Conservation (phyloP, 2,888 invertebrate genomes). For the Epinotia brunnichana region DNA sequence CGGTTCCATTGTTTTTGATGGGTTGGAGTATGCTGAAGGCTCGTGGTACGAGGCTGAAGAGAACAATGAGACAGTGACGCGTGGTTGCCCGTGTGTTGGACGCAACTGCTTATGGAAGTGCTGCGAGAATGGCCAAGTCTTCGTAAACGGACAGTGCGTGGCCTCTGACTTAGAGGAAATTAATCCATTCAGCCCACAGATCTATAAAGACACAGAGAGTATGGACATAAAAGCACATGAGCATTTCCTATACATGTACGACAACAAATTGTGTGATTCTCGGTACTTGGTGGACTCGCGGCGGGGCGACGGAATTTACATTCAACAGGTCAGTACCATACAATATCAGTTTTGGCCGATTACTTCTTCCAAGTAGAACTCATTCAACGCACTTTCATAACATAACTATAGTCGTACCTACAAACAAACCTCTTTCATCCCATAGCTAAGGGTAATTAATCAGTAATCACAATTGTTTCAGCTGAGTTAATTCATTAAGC, state of each 20-base stretch:
- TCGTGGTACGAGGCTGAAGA: slow-evolving; percentile 65
- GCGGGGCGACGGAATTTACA: slow-evolving; percentile 56
- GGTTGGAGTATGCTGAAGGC: slow-evolving; percentile 61
- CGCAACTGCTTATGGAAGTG: slow-evolving; percentile 72
- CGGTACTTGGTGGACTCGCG: slow-evolving; percentile 66
- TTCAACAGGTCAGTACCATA: slow-evolving; percentile 63
- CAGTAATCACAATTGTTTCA: too few species aligned
- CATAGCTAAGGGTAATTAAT: too few species aligned
- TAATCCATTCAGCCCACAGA: slow-evolving; percentile 67
- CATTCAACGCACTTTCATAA: not conserved
- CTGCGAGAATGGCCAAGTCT: slow-evolving; percentile 60
- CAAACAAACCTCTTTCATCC: too few species aligned
- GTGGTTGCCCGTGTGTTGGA: slow-evolving; percentile 73
- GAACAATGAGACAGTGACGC: slow-evolving; percentile 51
- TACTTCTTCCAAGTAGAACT: not conserved
- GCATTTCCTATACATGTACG: slow-evolving; percentile 68
- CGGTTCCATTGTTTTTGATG: slow-evolving; percentile 64
- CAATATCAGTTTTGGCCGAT: not conserved
- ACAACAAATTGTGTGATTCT: slow-evolving; percentile 56
- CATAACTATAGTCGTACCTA: too few species aligned
- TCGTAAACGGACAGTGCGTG: slow-evolving; percentile 56
- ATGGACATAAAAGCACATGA: slow-evolving; percentile 57
- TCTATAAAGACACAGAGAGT: slow-evolving; percentile 61
- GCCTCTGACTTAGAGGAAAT: slow-evolving; percentile 55
- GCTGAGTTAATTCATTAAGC: too few species aligned